A percentile compares a stretch with the other conserved stretches of the same genome.
These are phyloP conservation scores for Sarcophaga peregrina DNA, from an alignment of 1,140 invertebrate genomes.

Conservation along the genomic window DNA sequence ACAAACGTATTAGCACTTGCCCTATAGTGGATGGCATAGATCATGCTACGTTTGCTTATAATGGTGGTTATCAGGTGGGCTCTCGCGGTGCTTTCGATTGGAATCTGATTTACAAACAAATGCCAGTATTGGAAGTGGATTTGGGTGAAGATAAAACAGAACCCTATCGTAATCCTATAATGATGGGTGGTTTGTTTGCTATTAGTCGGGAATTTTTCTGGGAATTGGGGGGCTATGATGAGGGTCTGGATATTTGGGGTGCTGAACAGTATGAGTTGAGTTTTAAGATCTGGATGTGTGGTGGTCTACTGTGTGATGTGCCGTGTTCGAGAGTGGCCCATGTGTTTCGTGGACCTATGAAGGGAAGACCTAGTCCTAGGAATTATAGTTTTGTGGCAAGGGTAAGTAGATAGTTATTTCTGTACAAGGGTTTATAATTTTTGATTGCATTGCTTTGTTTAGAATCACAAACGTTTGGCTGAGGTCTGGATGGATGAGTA, in stretches of 20 bases:
- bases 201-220: slow-evolving; percentile 92
- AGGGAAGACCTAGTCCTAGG: slow-evolving; percentile 86
- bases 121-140: slow-evolving; percentile 80
- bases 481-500: slow-evolving; percentile 94
- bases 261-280: slow-evolving; percentile 98
- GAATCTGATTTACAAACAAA: slow-evolving; percentile 86
- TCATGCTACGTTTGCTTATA: slow-evolving; percentile 81
- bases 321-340: slow-evolving; percentile 97
- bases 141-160: slow-evolving; percentile 73
- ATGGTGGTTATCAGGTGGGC: slow-evolving; percentile 80
- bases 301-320: slow-evolving; percentile 87
- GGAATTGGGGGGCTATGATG: slow-evolving; percentile 95
- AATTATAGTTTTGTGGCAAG: slow-evolving; percentile 65
- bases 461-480: slow-evolving; percentile 81
- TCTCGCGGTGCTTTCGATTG: slow-evolving; percentile 86
- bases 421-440: neutral
- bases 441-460: slow-evolving; percentile 46
- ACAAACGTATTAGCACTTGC: slow-evolving; percentile 82
- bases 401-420: slow-evolving; percentile 48
- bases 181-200: slow-evolving; percentile 96
- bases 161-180: slow-evolving; percentile 88
- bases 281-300: slow-evolving; percentile 93
- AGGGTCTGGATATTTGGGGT: slow-evolving; percentile 92
- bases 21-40: slow-evolving; percentile 88
- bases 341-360: slow-evolving; percentile 75